Percentiles rank a stretch among this genome's conserved stretches.
Conservation (phyloP, 2,113 vertebrate species). For the Elgaria multicarinata region DNA sequence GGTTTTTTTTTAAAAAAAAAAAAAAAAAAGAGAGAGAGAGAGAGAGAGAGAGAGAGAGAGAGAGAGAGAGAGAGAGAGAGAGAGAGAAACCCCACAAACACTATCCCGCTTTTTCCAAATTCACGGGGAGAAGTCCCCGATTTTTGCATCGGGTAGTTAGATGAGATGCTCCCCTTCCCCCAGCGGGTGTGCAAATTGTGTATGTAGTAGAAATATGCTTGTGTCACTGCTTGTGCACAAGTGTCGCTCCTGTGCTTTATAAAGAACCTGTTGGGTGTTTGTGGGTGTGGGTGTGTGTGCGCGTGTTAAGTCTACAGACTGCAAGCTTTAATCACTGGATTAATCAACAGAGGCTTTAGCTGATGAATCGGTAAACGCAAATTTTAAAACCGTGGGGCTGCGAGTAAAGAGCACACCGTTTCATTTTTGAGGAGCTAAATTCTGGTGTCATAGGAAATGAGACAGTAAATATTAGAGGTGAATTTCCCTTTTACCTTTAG, state of each 20-base stretch:
- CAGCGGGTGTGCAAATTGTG: background rate
- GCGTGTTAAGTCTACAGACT: too few species aligned
- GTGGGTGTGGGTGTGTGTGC: background rate
- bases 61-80: background rate
- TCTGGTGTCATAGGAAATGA: background rate
- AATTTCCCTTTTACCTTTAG: background rate
- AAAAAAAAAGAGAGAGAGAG: background rate
- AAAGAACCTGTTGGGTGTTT: background rate
- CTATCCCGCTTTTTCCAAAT: background rate
- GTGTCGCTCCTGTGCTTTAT: background rate
- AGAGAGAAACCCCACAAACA: background rate
- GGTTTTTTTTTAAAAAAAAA: background rate
- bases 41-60: background rate
- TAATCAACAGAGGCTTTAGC: background rate
- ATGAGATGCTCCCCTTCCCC: background rate
- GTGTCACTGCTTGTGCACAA: background rate
- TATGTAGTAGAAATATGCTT: constrained; percentile 6
- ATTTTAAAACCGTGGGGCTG: background rate
- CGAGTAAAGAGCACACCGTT: background rate
- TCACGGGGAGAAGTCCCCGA: background rate
- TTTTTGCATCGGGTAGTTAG: background rate
- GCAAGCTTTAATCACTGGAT: background rate
- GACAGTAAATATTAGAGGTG: background rate
- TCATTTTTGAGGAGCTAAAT: background rate
- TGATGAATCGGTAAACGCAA: background rate